Evolutionary conservation across 1,140 invertebrate genomes (phyloP).

Genomic region (Microvelia longipes): DNA sequence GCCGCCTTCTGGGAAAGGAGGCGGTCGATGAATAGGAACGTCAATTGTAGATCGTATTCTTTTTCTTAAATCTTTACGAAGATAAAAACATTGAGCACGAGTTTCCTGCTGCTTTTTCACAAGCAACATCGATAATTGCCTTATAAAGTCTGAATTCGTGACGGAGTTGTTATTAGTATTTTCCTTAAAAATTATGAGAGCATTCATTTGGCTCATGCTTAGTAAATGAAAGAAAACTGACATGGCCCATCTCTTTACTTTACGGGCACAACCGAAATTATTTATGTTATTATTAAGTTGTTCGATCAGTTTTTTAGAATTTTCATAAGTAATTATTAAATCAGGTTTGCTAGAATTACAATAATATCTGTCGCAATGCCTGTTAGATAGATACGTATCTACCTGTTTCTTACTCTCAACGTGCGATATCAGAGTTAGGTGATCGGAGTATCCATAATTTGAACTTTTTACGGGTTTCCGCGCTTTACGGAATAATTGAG

Average conservation of each 20-base stretch:
- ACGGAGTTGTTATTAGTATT: neutral
- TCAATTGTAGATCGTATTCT: neutral
- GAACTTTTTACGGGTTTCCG: neutral
- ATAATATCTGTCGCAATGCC: neutral
- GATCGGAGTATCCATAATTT: neutral
- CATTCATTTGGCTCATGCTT: neutral
- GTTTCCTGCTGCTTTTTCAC: neutral
- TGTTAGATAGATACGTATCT: neutral
- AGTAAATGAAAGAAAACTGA: neutral
- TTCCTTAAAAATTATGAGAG: neutral
- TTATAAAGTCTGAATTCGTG: neutral
- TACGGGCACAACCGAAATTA: neutral
- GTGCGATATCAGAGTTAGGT: neutral
- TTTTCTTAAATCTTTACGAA: neutral
- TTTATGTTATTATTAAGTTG: neutral
- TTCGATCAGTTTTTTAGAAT: neutral
- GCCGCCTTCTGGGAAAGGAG: neutral
- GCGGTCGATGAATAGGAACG: neutral
- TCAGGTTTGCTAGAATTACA: neutral
- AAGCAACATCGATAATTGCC: neutral
- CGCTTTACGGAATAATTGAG: neutral
- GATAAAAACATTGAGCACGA: neutral
- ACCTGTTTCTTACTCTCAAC: neutral
- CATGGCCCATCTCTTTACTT: neutral
- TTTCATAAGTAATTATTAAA: neutral